Evolutionary conservation across 2,113 vertebrate genomes (phyloP).

Genomic region (Girardinichthys multiradiatus): DNA sequence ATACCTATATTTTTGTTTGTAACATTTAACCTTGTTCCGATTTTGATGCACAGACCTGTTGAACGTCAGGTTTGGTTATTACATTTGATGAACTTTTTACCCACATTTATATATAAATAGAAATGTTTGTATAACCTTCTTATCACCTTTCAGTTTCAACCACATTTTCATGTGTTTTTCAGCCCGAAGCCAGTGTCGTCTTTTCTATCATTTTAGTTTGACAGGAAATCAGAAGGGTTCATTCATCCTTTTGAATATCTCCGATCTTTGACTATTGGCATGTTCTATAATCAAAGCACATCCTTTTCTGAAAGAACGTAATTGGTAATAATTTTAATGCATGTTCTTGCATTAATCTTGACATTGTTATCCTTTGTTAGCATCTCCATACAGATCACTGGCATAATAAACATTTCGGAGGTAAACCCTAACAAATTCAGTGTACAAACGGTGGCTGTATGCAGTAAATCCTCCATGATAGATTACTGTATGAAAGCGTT

Average conservation of each 20-base stretch:
- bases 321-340: background rate
- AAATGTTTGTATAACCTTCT: background rate
- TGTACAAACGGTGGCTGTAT: conserved; percentile 36
- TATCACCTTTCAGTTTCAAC: background rate
- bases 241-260: background rate
- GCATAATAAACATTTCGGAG: conserved; percentile 4
- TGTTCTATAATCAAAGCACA: background rate
- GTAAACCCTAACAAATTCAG: conserved; percentile 6
- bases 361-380: conserved; percentile 6
- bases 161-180: background rate
- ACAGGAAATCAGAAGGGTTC: background rate
- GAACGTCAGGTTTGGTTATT: background rate
- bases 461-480: conserved; percentile 47
- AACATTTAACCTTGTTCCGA: no score
- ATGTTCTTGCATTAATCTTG: background rate
- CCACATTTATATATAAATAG: background rate
- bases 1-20: no score
- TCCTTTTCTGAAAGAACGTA: background rate
- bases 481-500: conserved; percentile 48
- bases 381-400: conserved; percentile 11
- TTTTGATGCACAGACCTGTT: no score
- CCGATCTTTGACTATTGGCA: background rate
- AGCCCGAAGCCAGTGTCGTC: no score
- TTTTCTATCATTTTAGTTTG: no score
- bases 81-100: background rate